Evolutionary conservation across 2,113 vertebrate genomes (phyloP), one percentile per base, ranked within the genome.

Genomic region (Cromileptes altivelis): DNA sequence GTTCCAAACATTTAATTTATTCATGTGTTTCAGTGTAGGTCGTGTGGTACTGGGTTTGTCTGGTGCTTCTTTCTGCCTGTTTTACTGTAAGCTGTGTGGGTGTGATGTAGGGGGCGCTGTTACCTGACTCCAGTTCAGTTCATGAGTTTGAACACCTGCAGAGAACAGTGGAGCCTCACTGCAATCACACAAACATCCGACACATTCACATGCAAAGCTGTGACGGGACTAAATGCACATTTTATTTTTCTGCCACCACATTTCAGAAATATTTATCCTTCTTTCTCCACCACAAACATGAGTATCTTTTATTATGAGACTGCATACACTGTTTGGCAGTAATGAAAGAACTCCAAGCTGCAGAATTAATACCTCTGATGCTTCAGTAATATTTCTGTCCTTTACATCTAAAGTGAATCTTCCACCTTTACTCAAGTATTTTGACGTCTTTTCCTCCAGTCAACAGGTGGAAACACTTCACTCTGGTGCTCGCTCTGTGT

Each of bases 91-190:
- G 2, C 40, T 27, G 75, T 23, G 14, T 13, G 50, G 58, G 6
- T 33, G 68, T 19, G 0, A 18, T 3, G 17, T 52, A 53, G 83
- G 78, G 78, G 78, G 78, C 53, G 67, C 78, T 67, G 72, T 71
- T 37, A 0, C 3, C 77, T 56, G 69, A 8, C 52, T 53, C 37
- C 25, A 6, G 63, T 55, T 40, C 40, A 11, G 23, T 2, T 73
- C 52, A 19, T 12, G 58, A 50, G 25, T 61, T 62, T 18, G 12
- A 62, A 74, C 55, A 60, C 42, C 47, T 23, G 53, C 56, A 50
- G 25, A 30, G 23, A 23, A 23, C 63, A 33, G 60, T 0, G 0
- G 25, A 62, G n/a, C 2, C n/a, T 52, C 49, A 5, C 37, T 49
- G 63, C 11, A 25, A 23, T 3, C 57, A 4, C 23, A 17, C 60